phyloP scores from a whole-genome alignment of 2,797 vertebrate genomes.

The Liasis olivaceus region DNA sequence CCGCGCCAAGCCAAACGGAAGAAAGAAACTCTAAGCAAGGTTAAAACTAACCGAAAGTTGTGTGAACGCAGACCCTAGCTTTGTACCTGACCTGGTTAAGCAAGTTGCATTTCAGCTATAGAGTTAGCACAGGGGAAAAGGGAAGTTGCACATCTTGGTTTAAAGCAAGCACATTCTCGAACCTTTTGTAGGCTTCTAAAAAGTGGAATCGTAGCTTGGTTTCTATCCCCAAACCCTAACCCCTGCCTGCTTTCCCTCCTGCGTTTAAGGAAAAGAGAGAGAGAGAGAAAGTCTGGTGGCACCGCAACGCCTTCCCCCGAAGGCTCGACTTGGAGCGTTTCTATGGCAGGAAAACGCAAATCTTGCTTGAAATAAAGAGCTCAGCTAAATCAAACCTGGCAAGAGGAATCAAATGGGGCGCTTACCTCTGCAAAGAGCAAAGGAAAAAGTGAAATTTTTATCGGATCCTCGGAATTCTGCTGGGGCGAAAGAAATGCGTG shows the following conservation, averaged over 20 bases:
- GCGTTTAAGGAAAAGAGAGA: background rate
- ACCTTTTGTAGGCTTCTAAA: background rate
- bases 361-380: background rate
- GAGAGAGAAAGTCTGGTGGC: background rate
- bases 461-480: background rate
- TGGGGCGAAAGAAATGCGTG: background rate
- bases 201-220: background rate
- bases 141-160: background rate
- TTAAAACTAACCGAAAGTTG: background rate
- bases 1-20: background rate
- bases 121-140: background rate
- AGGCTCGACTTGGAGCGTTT: background rate
- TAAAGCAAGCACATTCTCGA: background rate
- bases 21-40: background rate
- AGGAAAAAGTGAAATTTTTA: background rate
- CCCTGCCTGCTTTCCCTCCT: background rate
- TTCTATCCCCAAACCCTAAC: background rate
- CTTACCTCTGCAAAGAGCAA: background rate
- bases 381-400: background rate
- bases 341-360: background rate
- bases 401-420: background rate
- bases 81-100: background rate
- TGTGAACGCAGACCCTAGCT: background rate
- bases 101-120: background rate
- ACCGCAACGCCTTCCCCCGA: background rate